Evolutionary conservation across 2,888 invertebrate species (phyloP).

Genomic region (Athalia rosae): DNA sequence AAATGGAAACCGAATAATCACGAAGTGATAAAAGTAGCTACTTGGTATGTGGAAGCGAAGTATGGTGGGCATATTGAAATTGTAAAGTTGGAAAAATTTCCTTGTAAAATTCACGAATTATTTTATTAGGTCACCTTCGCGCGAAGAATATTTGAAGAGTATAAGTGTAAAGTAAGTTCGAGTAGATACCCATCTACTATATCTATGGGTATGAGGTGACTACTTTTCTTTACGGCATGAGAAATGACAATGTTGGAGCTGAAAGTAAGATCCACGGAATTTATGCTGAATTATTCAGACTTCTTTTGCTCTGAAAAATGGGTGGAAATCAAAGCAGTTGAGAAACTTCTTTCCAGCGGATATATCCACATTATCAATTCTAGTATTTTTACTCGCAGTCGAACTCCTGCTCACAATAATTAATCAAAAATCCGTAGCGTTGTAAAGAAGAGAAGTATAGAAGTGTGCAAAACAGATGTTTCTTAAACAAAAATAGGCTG

Average conservation of each 20-base stretch:
- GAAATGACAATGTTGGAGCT: slow-evolving; percentile 19
- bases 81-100: slow-evolving; percentile 17
- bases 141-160: slow-evolving; percentile 22
- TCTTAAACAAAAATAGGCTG: no score
- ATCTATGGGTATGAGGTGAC: neutral
- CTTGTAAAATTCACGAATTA: slow-evolving; percentile 24
- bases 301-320: slow-evolving; percentile 33
- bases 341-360: slow-evolving; percentile 49
- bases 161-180: no score
- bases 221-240: slow-evolving; percentile 16
- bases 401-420: neutral
- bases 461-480: no score
- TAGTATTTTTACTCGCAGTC: neutral
- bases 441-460: neutral
- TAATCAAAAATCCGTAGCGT: neutral
- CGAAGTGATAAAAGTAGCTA: neutral
- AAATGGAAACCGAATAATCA: neutral
- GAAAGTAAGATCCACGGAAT: slow-evolving; percentile 34
- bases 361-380: slow-evolving; percentile 50
- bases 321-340: slow-evolving; percentile 50
- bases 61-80: slow-evolving; percentile 9
- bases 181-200: slow-evolving; percentile 14
- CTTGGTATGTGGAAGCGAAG: neutral
- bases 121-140: slow-evolving; percentile 17
- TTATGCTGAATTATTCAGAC: slow-evolving; percentile 51